These are phyloP conservation scores for Stenotaenia linearis DNA, from an alignment of 2,888 invertebrate genomes.

Conservation along the genomic window DNA sequence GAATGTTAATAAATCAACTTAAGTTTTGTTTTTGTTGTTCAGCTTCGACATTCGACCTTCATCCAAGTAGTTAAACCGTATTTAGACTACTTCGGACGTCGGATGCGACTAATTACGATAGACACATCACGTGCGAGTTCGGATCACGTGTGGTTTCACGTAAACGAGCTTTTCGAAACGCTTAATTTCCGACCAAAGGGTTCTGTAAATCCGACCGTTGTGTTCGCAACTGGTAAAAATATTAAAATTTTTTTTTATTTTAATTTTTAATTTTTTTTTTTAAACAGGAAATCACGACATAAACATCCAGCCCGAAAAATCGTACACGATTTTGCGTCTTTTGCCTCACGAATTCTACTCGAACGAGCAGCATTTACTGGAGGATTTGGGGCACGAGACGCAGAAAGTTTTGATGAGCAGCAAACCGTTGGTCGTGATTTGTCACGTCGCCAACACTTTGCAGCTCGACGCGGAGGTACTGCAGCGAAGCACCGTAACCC, in stretches of 20 bases:
- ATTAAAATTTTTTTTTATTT: not conserved
- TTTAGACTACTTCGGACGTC: not conserved
- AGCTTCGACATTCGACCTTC: not conserved
- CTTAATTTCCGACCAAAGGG: not conserved
- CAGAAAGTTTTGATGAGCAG: not conserved
- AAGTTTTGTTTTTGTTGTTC: no score
- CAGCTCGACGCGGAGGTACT: not conserved
- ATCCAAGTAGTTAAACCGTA: not conserved
- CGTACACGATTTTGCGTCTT: not conserved
- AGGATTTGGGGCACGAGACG: not conserved
- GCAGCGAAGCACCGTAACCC: not conserved
- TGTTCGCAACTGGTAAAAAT: not conserved
- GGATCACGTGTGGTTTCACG: constrained; percentile 20
- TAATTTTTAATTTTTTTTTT: not conserved
- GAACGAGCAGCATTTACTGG: not conserved
- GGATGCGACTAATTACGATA: not conserved
- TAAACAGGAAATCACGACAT: not conserved
- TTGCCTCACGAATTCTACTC: not conserved
- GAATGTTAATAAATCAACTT: no score
- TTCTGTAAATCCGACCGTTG: not conserved
- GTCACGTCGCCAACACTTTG: not conserved
- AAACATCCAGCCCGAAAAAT: not conserved
- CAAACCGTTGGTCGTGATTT: not conserved
- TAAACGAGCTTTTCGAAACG: not conserved
- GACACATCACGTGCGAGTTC: not conserved